Conservation (phyloP, 2,888 invertebrate species). For the Oasisia sp. region DNA sequence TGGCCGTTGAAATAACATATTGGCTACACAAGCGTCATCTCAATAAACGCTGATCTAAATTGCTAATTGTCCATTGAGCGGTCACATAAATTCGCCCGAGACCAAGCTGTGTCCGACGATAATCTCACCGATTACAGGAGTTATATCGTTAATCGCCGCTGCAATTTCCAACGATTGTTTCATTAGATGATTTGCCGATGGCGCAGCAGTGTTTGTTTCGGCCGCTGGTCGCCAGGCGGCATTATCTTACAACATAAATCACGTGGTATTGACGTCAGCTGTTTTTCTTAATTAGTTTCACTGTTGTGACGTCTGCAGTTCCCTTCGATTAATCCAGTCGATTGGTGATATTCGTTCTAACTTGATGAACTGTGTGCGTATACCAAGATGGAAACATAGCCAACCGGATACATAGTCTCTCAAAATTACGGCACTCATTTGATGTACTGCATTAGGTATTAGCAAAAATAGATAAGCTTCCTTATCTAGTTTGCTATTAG, state of each 20-base stretch:
- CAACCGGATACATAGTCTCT: no score
- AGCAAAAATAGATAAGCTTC: no score
- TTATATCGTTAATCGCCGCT: neutral
- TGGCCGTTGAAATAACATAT: neutral
- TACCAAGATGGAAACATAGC: no score
- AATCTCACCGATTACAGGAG: neutral
- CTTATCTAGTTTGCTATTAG: no score
- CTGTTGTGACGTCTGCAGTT: no score
- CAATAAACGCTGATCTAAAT: neutral
- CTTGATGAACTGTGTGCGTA: no score
- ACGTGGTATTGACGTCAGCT: neutral
- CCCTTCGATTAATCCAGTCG: no score
- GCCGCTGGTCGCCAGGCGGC: neutral
- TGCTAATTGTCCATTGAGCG: neutral
- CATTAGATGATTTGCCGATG: neutral
- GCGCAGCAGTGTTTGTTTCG: neutral
- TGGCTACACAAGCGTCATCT: neutral
- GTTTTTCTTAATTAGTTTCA: neutral
- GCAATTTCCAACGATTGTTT: neutral
- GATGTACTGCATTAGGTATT: no score
- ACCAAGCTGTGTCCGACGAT: neutral
- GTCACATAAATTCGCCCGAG: neutral
- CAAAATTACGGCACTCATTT: no score
- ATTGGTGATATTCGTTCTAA: no score
- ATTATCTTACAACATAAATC: neutral